These are phyloP conservation scores for Branchinecta sandiegonensis DNA, from an alignment of 2,888 invertebrate genomes.

Conservation along the genomic window DNA sequence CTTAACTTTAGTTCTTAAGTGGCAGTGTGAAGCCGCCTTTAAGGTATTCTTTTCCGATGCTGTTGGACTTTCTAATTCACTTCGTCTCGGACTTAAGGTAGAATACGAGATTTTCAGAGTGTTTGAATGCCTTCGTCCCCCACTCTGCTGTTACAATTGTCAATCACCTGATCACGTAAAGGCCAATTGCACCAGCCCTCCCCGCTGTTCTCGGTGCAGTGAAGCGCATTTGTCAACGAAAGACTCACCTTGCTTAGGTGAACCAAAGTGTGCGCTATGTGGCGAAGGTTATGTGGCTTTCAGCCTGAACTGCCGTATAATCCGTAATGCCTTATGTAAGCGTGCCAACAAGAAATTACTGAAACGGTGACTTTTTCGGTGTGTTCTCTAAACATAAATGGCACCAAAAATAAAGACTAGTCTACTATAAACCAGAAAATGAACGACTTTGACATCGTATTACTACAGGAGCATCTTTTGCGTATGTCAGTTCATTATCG, in stretches of 20 bases:
- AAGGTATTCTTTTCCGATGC: constrained; percentile 12
- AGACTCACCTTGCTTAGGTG: neutral
- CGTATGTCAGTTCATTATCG: constrained; percentile 11
- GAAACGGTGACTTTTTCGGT: too few relatives aligned
- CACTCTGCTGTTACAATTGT: too few relatives aligned
- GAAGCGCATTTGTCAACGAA: neutral
- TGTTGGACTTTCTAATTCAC: constrained; percentile 2
- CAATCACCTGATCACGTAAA: too few relatives aligned
- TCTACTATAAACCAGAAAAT: too few relatives aligned
- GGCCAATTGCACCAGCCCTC: too few relatives aligned
- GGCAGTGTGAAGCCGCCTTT: too few relatives aligned
- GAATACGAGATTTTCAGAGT: neutral
- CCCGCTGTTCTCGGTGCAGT: neutral
- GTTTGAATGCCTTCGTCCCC: neutral
- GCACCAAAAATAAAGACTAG: too few relatives aligned
- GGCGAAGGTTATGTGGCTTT: neutral
- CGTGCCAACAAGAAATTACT: too few relatives aligned
- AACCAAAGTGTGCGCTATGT: constrained; percentile 5
- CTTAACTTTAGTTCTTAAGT: too few relatives aligned
- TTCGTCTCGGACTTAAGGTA: constrained; percentile 8
- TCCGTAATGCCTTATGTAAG: too few relatives aligned
- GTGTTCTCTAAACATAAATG: too few relatives aligned
- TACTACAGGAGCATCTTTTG: constrained; percentile 11
- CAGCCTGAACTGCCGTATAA: too few relatives aligned
- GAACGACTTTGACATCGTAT: neutral